Base-by-base conservation (phyloP, 2,888 invertebrate species). In the Dynastes maya region DNA sequence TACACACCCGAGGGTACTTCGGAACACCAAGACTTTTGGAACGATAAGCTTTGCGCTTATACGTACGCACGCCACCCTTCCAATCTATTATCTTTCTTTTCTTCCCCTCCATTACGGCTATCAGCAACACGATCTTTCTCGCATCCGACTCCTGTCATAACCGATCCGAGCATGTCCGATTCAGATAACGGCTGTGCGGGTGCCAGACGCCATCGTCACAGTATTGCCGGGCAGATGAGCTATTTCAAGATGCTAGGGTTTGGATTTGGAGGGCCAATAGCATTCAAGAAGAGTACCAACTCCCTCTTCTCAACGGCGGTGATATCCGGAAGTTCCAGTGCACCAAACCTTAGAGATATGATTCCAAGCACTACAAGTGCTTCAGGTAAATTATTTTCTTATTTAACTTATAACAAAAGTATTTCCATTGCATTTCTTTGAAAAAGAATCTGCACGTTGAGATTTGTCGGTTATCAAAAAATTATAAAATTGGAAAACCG, bases 271-370 rank as follows among this genome's bases (percentile, higher is more conserved):
- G 72, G 72, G 40, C 72, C 72, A 13, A 74, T 74, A 67, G 87
- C 87, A 79, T 86, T 87, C 85, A 93, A 93, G 90, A 93, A 92
- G 88, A 93, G 91, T 83, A 92, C 95, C 83, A 96, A 95, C 89
- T 96, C 96, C 81, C 93, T 98, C 84, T 98, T 98, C 92, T 97
- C 96, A 89, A 98, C 98, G 80, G 98, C 98, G 80, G 98, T 98
- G 86, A 97, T 98, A 89, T 97, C 96, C 86, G 98, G 98, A 83
- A 96, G 96, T 86, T 96, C 96, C 85, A 96, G 96, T 84, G 97
- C 97, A 75, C 97, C 97, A 67, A 97, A 97, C 89, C 92, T 97
- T 81, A 93, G 96, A 83, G 95, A 96, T 87, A 95, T 95, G 94
- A 94, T 96, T 83, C 94, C 95, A n/a, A 91, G 92, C 82, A 91